phyloP scores from a whole-genome alignment of 2,797 vertebrate genomes.

The Cetoscarus ocellatus region DNA sequence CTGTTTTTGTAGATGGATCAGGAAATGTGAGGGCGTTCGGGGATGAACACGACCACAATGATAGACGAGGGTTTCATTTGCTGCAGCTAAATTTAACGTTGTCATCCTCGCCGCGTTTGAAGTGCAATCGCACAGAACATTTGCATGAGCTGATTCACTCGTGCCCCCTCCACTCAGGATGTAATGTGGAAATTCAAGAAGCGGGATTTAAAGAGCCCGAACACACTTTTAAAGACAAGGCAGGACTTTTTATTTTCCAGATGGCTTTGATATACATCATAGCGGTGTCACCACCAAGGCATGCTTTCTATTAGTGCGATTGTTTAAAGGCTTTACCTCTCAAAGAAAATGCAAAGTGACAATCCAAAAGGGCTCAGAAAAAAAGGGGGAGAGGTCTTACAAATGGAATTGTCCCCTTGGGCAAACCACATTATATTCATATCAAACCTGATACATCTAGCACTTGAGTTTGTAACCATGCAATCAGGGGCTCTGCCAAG shows the following conservation, averaged over 20 bases:
- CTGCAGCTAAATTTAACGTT: conserved; percentile 56
- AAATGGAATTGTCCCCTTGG: conserved; percentile 77
- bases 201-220: conserved; percentile 41
- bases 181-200: conserved; percentile 53
- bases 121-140: conserved; percentile 44
- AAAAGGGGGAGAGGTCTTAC: conserved; percentile 50
- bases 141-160: conserved; percentile 51
- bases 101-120: conserved; percentile 43
- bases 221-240: conserved; percentile 47
- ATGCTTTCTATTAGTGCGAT: conserved; percentile 60
- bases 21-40: conserved; percentile 50
- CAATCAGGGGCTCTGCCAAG: conserved; percentile 81
- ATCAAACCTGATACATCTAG: conserved; percentile 75
- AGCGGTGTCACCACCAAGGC: conserved; percentile 58
- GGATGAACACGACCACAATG: conserved; percentile 50
- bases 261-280: conserved; percentile 73
- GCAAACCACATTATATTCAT: conserved; percentile 74
- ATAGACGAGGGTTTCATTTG: conserved; percentile 51
- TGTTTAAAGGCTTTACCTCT: conserved; percentile 70
- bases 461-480: conserved; percentile 72
- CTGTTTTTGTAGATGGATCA: conserved; percentile 50
- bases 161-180: conserved; percentile 34
- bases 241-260: conserved; percentile 66
- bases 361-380: conserved; percentile 65
- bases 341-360: conserved; percentile 77